phyloP scores from a whole-genome alignment of 2,797 vertebrate genomes.

The Acipenser ruthenus region DNA sequence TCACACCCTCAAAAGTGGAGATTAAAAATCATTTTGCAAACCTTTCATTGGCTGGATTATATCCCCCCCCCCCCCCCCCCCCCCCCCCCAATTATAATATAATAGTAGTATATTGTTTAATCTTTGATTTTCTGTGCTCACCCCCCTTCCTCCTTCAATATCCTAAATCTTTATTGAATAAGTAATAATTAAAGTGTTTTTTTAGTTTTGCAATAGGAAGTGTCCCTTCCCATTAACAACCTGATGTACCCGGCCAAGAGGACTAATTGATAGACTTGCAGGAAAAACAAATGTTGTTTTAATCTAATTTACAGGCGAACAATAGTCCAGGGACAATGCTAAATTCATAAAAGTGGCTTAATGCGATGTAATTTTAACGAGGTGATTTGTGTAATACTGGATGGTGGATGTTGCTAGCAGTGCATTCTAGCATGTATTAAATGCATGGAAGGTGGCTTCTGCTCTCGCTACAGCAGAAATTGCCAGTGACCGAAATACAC shows the following conservation, averaged over 20 bases:
- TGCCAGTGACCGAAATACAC: background rate
- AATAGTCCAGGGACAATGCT: conserved; percentile 76
- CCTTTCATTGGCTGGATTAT: too few relatives aligned
- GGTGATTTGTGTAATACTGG: conserved; percentile 63
- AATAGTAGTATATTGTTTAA: too few relatives aligned
- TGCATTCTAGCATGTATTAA: conserved; percentile 4
- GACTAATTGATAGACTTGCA: conserved; percentile 66
- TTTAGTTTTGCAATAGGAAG: conserved; percentile 1
- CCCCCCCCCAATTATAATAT: too few relatives aligned
- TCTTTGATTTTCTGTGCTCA: too few relatives aligned
- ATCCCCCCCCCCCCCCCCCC: too few relatives aligned
- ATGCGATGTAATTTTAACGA: conserved; percentile 81
- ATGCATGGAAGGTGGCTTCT: conserved; percentile 22
- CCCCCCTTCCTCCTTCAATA: too few relatives aligned
- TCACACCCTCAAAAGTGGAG: too few relatives aligned
- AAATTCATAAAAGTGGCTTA: conserved; percentile 86
- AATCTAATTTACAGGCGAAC: conserved; percentile 85
- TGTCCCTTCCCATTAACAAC: conserved; percentile 43
- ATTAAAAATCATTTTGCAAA: too few relatives aligned
- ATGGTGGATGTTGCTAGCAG: conserved; percentile 45
- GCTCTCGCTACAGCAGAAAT: conserved; percentile 3
- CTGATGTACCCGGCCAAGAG: conserved; percentile 52
- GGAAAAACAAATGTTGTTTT: conserved; percentile 71
- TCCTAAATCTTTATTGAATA: background rate
- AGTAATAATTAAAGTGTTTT: background rate